A percentile compares a stretch with the other conserved stretches of the same genome.
Evolutionary conservation across 2,113 vertebrate species (phyloP).

Genomic region (Poicephalus gulielmi): DNA sequence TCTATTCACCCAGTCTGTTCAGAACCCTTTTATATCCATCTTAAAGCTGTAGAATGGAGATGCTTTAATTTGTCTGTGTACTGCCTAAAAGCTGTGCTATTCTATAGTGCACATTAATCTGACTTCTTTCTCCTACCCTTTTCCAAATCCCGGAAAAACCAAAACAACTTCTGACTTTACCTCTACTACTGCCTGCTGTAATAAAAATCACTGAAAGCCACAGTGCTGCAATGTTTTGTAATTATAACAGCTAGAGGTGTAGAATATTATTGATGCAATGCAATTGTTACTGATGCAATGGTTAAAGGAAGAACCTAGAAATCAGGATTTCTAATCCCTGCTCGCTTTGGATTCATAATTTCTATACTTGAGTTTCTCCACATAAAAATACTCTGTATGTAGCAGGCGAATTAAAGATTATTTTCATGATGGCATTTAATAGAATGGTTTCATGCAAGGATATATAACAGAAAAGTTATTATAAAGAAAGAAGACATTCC

Average conservation of each 20-base stretch:
- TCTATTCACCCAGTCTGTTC: not conserved
- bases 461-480: not conserved
- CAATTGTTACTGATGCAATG: not conserved
- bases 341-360: not conserved
- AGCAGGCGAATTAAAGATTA: not conserved
- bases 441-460: not conserved
- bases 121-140: not conserved
- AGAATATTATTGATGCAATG: not conserved
- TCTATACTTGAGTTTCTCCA: not conserved
- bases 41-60: not conserved
- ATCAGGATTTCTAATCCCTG: not conserved
- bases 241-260: not conserved
- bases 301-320: not conserved
- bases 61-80: not conserved
- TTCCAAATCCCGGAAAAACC: not conserved
- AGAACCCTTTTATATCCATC: not conserved
- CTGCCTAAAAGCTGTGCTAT: not conserved
- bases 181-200: not conserved
- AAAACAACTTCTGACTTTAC: not conserved
- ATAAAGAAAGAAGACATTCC: not conserved
- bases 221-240: not conserved
- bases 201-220: not conserved
- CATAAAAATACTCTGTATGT: not conserved
- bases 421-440: not conserved
- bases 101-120: not conserved